Conservation (phyloP, 1,140 invertebrate genomes). For the Periplaneta americana region DNA sequence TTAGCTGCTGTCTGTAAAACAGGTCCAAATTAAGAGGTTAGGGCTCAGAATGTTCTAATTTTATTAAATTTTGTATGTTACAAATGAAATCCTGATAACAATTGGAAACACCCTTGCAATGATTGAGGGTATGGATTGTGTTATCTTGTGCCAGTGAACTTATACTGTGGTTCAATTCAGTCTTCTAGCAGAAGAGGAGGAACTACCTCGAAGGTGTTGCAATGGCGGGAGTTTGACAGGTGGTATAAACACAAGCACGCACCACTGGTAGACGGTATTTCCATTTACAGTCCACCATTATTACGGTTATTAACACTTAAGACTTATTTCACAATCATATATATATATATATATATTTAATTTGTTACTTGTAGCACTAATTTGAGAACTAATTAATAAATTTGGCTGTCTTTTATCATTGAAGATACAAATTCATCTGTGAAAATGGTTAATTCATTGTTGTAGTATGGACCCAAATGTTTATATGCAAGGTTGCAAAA, state of each 20-base stretch:
- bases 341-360: background rate
- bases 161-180: conserved; percentile 23
- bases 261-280: conserved; percentile 12
- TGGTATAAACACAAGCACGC: conserved; percentile 11
- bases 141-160: conserved; percentile 13
- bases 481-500: background rate
- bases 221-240: conserved; percentile 5
- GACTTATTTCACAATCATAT: background rate
- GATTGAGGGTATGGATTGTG: conserved; percentile 9
- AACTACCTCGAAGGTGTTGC: background rate
- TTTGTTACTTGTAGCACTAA: background rate
- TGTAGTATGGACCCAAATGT: background rate
- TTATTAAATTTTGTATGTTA: background rate
- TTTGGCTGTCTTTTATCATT: background rate
- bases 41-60: background rate
- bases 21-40: no score
- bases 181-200: conserved; percentile 20
- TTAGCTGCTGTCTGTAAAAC: no score
- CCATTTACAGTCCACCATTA: background rate
- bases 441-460: no score
- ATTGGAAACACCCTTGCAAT: background rate
- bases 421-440: no score
- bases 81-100: background rate
- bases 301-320: background rate
- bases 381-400: background rate